Percentiles rank a stretch among this genome's conserved stretches.
Evolutionary conservation across 1,140 invertebrate species (phyloP).

Genomic region (Drosophila sechellia): DNA sequence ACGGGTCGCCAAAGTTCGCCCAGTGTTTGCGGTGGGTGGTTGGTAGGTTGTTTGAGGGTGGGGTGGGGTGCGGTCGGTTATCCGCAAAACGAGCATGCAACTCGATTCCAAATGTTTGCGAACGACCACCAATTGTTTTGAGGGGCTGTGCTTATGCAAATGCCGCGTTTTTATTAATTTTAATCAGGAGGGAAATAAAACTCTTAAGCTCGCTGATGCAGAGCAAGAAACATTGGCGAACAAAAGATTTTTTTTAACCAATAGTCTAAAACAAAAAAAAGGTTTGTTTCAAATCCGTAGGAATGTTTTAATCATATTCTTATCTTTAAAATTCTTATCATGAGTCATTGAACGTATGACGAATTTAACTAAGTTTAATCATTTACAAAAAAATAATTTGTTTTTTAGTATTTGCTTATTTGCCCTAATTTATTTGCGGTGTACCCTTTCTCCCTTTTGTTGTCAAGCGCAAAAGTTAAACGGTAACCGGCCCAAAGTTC

Average conservation of each 20-base stretch:
- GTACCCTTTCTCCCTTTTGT: slow-evolving; percentile 25
- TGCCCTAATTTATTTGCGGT: slow-evolving; percentile 3
- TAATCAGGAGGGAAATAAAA: slow-evolving; percentile 29
- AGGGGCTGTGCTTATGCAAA: slow-evolving; percentile 13
- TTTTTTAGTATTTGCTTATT: neutral
- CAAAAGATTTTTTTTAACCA: neutral
- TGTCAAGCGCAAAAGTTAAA: slow-evolving; percentile 48
- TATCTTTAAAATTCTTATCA: no score
- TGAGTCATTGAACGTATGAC: no score
- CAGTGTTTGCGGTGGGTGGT: slow-evolving; percentile 11
- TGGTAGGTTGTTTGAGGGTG: neutral
- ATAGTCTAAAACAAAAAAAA: no score
- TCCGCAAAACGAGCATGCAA: slow-evolving; percentile 20
- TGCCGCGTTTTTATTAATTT: slow-evolving; percentile 39
- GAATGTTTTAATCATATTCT: no score
- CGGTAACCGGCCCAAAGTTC: slow-evolving; percentile 31
- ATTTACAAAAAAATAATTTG: no score
- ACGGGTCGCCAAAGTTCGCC: slow-evolving; percentile 67
- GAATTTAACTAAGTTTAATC: no score
- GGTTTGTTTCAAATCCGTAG: no score
- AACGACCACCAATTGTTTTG: slow-evolving; percentile 35
- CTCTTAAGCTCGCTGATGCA: slow-evolving; percentile 1
- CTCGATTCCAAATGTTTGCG: slow-evolving; percentile 32
- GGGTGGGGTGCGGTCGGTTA: neutral
- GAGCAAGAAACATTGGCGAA: neutral